These are phyloP conservation scores for Alces alces DNA, from an alignment of 2,113 vertebrate genomes.

Conservation along the genomic window DNA sequence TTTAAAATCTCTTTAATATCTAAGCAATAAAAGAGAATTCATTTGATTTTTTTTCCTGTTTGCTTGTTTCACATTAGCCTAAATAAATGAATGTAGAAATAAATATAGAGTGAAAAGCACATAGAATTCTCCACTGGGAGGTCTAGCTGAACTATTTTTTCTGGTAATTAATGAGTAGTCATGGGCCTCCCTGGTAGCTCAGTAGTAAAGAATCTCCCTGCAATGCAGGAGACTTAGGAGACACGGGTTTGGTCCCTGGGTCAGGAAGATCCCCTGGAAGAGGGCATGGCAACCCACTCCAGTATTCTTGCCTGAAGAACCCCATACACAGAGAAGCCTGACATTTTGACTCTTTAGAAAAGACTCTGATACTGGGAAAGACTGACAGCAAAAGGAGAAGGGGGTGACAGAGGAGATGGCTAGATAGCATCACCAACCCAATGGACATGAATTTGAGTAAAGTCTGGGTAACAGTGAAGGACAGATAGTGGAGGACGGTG, in stretches of 20 bases:
- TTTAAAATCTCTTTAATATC: neutral
- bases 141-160: neutral
- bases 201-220: neutral
- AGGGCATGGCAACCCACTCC: neutral
- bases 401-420: neutral
- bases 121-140: neutral
- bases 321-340: neutral
- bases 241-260: neutral
- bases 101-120: neutral
- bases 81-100: neutral
- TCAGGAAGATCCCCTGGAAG: neutral
- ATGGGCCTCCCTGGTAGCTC: neutral
- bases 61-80: conserved; percentile 3
- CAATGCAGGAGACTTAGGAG: neutral
- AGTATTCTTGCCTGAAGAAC: neutral
- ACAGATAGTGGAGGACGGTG: neutral
- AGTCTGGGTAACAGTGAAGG: neutral
- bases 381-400: neutral
- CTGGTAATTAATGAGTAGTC: neutral
- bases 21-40: neutral
- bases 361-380: neutral
- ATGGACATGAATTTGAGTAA: neutral
- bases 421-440: neutral
- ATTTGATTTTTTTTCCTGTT: neutral
- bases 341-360: neutral